A percentile compares a stretch with the other conserved stretches of the same genome.
phyloP scores from a whole-genome alignment of 2,113 vertebrate species.

The Ammodytes marinus region DNA sequence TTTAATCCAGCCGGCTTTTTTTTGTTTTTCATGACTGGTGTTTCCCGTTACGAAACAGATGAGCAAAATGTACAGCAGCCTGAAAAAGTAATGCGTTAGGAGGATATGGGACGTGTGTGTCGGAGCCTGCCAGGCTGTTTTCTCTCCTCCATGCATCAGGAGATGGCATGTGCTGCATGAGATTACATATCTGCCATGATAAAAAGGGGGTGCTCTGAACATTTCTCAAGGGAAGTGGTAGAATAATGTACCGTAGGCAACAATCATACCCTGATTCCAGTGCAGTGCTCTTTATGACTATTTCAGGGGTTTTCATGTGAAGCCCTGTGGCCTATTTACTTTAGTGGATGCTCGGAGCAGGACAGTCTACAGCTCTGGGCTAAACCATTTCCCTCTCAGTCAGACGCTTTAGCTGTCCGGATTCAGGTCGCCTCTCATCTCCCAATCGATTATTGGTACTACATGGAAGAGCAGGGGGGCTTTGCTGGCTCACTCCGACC shows the following conservation, averaged over 20 bases:
- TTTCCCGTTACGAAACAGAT: slow-evolving; percentile 69
- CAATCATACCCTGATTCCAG: slow-evolving; percentile 42
- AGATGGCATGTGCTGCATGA: slow-evolving; percentile 64
- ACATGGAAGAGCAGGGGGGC: slow-evolving; percentile 44
- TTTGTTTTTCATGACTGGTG: slow-evolving; percentile 57
- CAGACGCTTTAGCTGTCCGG: slow-evolving; percentile 40
- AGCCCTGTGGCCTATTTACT: slow-evolving; percentile 68
- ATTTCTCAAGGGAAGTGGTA: slow-evolving; percentile 25
- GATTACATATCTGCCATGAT: slow-evolving; percentile 49
- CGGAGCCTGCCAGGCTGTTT: slow-evolving; percentile 48
- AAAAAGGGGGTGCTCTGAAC: slow-evolving; percentile 6
- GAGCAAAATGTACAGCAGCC: slow-evolving; percentile 65
- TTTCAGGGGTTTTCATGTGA: slow-evolving; percentile 38
- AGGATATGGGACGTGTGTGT: slow-evolving; percentile 49
- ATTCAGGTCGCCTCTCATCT: slow-evolving; percentile 65
- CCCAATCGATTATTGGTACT: slow-evolving; percentile 65
- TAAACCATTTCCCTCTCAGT: slow-evolving; percentile 63
- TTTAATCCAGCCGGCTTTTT: slow-evolving; percentile 58
- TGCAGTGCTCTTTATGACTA: slow-evolving; percentile 25
- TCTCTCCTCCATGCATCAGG: slow-evolving; percentile 62
- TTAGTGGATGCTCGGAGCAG: slow-evolving; percentile 48
- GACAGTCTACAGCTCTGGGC: slow-evolving; percentile 57
- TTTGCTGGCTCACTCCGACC: slow-evolving; percentile 61
- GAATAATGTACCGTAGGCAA: slow-evolving; percentile 8
- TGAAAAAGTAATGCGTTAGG: slow-evolving; percentile 30